Conservation (phyloP, 2,888 invertebrate genomes). For the Sericinus montela region DNA sequence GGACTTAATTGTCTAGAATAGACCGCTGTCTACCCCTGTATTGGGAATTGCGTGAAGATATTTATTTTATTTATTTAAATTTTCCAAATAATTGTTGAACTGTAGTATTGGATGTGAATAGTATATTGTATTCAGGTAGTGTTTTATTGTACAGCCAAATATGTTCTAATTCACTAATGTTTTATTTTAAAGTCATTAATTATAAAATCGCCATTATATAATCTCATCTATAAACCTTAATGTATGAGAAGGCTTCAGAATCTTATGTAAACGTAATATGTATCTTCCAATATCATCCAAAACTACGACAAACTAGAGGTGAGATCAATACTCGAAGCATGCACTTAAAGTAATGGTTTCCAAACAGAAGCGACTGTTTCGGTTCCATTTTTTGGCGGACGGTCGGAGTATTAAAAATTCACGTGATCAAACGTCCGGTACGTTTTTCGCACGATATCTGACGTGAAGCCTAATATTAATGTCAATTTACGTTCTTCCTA, state of each 20-base stretch:
- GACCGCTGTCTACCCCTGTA: no score
- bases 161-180: no score
- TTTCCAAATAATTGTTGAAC: no score
- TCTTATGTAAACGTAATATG: slow-evolving; percentile 14
- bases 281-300: slow-evolving; percentile 28
- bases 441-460: slow-evolving; percentile 26
- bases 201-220: no score
- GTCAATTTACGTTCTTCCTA: slow-evolving; percentile 36
- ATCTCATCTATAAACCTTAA: no score
- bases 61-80: no score
- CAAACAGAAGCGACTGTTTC: slow-evolving; percentile 41
- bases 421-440: slow-evolving; percentile 44
- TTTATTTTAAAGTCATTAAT: no score
- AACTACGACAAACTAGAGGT: slow-evolving; percentile 29
- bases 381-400: slow-evolving; percentile 45
- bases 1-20: no score
- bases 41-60: no score
- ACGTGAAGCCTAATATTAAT: slow-evolving; percentile 33
- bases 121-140: no score
- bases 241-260: slow-evolving; percentile 12
- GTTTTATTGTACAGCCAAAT: no score
- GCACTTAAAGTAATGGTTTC: slow-evolving; percentile 62
- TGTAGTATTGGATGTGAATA: no score
- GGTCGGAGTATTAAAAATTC: slow-evolving; percentile 47
- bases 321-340: slow-evolving; percentile 37